A percentile compares a stretch with the other conserved stretches of the same genome.
phyloP scores from a whole-genome alignment of 2,888 invertebrate genomes.

The Gonocerus acuteangulatus region DNA sequence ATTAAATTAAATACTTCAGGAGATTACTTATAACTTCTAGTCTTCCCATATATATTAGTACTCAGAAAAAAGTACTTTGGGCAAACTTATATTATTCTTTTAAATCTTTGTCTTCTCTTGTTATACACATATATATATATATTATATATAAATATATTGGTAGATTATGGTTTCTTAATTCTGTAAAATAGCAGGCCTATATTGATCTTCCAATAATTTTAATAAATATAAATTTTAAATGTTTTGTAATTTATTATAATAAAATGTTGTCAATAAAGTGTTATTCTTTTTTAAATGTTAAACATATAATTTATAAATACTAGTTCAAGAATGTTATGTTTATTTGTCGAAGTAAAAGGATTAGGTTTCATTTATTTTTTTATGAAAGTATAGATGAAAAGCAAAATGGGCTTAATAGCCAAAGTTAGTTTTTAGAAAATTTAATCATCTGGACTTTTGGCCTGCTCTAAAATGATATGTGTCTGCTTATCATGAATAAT shows the following conservation, averaged over 20 bases:
- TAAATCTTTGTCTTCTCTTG: slow-evolving; percentile 21
- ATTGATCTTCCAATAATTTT: slow-evolving; percentile 34
- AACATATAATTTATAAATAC: slow-evolving; percentile 19
- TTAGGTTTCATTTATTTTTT: slow-evolving; percentile 20
- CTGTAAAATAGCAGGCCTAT: slow-evolving; percentile 33
- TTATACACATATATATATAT: slow-evolving; percentile 6
- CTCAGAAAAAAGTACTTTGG: slow-evolving; percentile 16
- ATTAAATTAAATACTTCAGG: slow-evolving; percentile 13
- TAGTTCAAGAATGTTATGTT: slow-evolving; percentile 20
- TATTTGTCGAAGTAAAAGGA: slow-evolving; percentile 14
- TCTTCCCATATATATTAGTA: slow-evolving; percentile 29
- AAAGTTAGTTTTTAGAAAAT: slow-evolving; percentile 6
- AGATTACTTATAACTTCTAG: slow-evolving; percentile 34
- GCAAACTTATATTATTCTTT: slow-evolving; percentile 26
- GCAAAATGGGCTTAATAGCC: slow-evolving; percentile 6
- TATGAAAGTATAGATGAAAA: slow-evolving; percentile 11
- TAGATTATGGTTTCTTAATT: slow-evolving; percentile 15
- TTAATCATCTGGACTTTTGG: slow-evolving; percentile 20
- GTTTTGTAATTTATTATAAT: slow-evolving; percentile 30
- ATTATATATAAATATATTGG: not conserved
- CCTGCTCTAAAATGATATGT: not conserved
- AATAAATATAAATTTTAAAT: slow-evolving; percentile 24
- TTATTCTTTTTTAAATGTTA: slow-evolving; percentile 27
- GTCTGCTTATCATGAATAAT: not conserved
- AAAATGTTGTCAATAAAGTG: slow-evolving; percentile 28